Conservation (phyloP, 2,888 invertebrate genomes). For the Rhopalosiphum nymphaeae region DNA sequence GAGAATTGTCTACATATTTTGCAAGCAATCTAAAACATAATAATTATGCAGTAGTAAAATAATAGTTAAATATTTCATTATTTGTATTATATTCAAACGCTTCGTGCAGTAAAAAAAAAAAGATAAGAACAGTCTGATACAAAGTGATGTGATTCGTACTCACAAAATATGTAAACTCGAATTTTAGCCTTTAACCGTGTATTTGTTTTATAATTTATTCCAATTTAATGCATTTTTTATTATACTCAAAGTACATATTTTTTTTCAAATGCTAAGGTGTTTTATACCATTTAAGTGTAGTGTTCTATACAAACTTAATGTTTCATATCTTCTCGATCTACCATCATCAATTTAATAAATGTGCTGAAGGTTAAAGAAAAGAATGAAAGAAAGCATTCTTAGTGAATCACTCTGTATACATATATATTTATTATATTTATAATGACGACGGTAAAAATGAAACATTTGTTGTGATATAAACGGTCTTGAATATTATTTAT, state of each 20-base stretch:
- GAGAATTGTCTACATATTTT: no score
- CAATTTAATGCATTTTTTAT: background rate
- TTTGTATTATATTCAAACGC: no score
- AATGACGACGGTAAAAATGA: background rate
- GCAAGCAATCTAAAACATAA: background rate
- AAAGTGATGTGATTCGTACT: background rate
- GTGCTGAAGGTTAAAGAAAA: background rate
- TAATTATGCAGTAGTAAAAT: background rate
- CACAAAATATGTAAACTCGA: background rate
- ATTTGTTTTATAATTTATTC: background rate
- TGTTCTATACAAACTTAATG: background rate
- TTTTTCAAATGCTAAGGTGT: background rate
- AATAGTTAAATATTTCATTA: background rate
- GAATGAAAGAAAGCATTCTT: background rate
- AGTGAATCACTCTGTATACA: background rate
- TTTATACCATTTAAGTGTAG: background rate
- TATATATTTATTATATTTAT: background rate
- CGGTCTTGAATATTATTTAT: background rate
- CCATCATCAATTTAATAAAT: background rate
- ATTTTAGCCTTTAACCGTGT: background rate
- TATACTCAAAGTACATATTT: background rate
- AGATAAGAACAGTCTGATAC: background rate
- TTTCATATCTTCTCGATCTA: background rate
- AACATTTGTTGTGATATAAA: background rate
- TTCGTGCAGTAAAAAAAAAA: background rate